These are phyloP conservation scores for Trachelus troglodyta DNA, from an alignment of 2,888 invertebrate species.

Conservation along the genomic window DNA sequence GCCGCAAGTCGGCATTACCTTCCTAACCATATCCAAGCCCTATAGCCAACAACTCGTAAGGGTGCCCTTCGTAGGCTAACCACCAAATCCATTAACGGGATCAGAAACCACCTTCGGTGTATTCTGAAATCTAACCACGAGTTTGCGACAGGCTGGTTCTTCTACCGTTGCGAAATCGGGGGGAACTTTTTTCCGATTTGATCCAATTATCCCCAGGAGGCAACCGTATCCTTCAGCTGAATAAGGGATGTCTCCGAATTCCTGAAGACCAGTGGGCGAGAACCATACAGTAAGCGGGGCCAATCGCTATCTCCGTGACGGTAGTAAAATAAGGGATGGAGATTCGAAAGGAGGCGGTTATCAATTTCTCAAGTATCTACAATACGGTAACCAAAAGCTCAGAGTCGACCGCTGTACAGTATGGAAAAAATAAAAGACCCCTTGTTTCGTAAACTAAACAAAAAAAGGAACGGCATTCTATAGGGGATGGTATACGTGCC, in stretches of 20 bases:
- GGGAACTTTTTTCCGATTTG: background rate
- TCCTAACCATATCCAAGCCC: slow-evolving; percentile 19
- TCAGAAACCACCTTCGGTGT: background rate
- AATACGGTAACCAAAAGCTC: background rate
- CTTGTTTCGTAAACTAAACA: background rate
- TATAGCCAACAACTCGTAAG: background rate
- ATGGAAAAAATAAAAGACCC: background rate
- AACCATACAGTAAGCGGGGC: background rate
- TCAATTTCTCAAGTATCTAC: background rate
- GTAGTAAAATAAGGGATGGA: background rate
- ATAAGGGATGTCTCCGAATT: background rate
- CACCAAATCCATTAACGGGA: background rate
- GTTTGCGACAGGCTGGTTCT: background rate
- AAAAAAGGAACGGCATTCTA: background rate
- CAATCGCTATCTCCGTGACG: background rate
- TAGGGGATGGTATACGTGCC: background rate
- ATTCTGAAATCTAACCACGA: background rate
- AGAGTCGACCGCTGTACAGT: background rate
- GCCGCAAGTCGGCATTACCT: slow-evolving; percentile 27
- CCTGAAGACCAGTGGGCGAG: background rate
- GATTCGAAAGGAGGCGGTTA: background rate
- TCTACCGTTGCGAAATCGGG: background rate
- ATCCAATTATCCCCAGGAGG: background rate
- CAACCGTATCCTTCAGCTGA: background rate
- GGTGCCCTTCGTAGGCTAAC: background rate